These are phyloP conservation scores for Xanthorhoe spadicearia DNA, from an alignment of 2,888 invertebrate species.

Conservation along the genomic window DNA sequence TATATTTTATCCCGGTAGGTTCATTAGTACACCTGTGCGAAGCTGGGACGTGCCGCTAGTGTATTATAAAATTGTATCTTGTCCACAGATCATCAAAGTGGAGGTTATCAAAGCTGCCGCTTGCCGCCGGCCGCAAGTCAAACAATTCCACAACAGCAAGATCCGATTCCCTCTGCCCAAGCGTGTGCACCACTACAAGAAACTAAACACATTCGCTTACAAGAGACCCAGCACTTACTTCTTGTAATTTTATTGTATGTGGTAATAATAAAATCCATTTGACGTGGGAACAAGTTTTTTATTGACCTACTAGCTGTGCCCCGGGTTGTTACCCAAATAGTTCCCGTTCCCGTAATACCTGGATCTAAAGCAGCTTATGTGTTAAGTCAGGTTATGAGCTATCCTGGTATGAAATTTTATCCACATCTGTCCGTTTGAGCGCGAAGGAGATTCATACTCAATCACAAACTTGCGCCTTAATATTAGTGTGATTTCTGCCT, in stretches of 20 bases:
- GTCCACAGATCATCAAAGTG: constrained; percentile 96
- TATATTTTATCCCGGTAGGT: too few relatives aligned
- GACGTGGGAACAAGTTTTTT: constrained; percentile 52
- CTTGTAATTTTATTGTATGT: constrained; percentile 77
- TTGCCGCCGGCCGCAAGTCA: constrained; percentile 96
- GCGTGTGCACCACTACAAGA: constrained; percentile 93
- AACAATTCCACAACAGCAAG: constrained; percentile 99
- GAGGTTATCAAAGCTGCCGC: constrained; percentile 95
- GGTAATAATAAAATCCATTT: constrained; percentile 67
- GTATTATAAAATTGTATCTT: neutral
- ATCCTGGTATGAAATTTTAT: too few relatives aligned
- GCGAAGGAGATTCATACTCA: too few relatives aligned
- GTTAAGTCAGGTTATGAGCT: too few relatives aligned
- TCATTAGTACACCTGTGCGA: too few relatives aligned
- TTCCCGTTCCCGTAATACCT: too few relatives aligned
- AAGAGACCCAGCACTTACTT: constrained; percentile 93
- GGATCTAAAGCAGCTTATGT: too few relatives aligned
- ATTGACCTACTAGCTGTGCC: constrained; percentile 16
- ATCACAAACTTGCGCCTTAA: too few relatives aligned
- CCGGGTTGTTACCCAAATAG: too few relatives aligned
- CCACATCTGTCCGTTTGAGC: too few relatives aligned
- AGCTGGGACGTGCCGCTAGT: too few relatives aligned
- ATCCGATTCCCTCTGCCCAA: constrained; percentile 99
- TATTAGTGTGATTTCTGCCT: too few relatives aligned
- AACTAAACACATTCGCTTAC: constrained; percentile 93